Base-by-base conservation (phyloP, 2,888 invertebrate genomes). In the Catocala fraxini region DNA sequence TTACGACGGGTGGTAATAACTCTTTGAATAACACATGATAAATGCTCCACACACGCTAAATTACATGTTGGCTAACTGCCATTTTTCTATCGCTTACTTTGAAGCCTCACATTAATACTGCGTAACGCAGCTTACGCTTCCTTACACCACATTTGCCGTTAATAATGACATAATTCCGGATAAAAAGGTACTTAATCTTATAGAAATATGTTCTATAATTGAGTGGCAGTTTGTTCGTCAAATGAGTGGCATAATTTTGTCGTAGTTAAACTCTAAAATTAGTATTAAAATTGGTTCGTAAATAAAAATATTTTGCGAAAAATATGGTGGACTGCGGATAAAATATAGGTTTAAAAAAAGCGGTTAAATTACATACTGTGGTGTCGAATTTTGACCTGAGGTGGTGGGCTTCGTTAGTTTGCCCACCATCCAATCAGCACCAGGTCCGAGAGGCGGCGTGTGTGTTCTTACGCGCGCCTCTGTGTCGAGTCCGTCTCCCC, bases 141-240 rank as follows among this genome's bases (percentile, higher is more conserved):
- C 66, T 77, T 77, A 71, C 69, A 64, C 53, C 54, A 74, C 61
- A 69, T 77, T 77, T 71, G 61, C 69, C 55, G 71, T 67, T 74
- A 63, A 75, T 77, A 74, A 69, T 63, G 69, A 58, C 62, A 65
- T 66, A 58, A 74, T 69, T 74, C 65, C 51, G 59, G 49, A 63
- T 66, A 64, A 63, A 65, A 64, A 59, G 60, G 62, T 61, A 64
- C 70, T 76, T 73, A 64, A 74, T 69, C 11, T 45, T 57, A 39
- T 12, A 48, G 61, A 7, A 62, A 67, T 67, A 71, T 62, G 59
- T 58, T 56, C 25, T 12, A 73, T 10, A 60, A 68, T 75, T 46
- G 52, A 47, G 45, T 67, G 41, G 47, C 59, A 65, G 52, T 51
- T 63, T 46, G 42, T 63, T 60, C 45, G 35, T 48, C 51, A 58